Conservation (phyloP, 2,888 invertebrate species). For the Lasioglossum zephyrum region DNA sequence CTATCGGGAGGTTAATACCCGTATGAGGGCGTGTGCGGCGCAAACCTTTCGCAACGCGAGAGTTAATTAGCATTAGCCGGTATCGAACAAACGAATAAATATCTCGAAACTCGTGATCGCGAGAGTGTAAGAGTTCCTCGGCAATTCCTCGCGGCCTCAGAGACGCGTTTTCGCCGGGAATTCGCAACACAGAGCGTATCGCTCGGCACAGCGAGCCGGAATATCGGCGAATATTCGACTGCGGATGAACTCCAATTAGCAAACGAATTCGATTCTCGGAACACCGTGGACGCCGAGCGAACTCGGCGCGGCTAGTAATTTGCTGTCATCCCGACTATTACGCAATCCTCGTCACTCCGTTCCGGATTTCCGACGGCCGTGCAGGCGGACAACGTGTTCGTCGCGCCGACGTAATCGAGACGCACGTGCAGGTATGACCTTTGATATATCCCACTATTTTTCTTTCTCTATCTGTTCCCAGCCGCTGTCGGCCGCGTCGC, state of each 20-base stretch:
- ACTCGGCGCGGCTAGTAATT: conserved; percentile 7
- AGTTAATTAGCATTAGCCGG: not conserved
- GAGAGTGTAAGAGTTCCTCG: not conserved
- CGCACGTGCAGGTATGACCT: conserved; percentile 60
- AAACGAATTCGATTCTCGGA: conserved; percentile 10
- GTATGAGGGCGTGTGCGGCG: not conserved
- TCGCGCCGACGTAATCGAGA: conserved; percentile 47
- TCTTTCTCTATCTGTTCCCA: not conserved
- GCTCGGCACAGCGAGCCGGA: not conserved
- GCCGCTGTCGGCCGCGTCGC: not conserved
- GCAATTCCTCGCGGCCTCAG: not conserved
- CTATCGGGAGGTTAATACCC: not conserved
- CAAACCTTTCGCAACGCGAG: not conserved
- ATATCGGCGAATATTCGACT: conserved; percentile 8
- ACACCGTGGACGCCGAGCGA: not conserved
- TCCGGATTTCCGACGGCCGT: conserved; percentile 44
- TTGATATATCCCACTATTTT: conserved; percentile 29
- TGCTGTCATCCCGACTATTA: conserved; percentile 29
- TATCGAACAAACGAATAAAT: not conserved
- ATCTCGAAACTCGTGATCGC: not conserved
- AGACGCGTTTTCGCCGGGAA: not conserved
- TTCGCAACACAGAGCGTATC: not conserved
- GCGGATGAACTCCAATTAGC: conserved; percentile 16
- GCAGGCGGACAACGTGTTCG: conserved; percentile 44
- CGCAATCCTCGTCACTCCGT: conserved; percentile 31